Base-by-base conservation (phyloP, 1,140 invertebrate species). In the Lordiphosa collinella region DNA sequence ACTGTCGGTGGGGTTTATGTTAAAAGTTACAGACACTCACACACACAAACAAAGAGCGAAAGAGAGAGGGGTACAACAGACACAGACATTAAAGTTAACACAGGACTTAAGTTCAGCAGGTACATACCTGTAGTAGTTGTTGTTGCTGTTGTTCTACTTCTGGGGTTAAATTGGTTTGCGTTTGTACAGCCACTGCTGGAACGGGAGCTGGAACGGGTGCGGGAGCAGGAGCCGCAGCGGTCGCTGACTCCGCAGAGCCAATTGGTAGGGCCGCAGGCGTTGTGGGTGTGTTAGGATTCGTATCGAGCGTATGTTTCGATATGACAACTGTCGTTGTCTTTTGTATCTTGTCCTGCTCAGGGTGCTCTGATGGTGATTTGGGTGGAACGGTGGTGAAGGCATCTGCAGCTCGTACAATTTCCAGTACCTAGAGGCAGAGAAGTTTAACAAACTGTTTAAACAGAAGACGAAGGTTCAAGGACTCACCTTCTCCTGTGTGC, bases 261-360 rank as follows among this genome's bases (percentile, higher is more conserved):
- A 68, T 32, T 69, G 79, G 64, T 13, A 59, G 50, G 16, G 72
- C 37, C 22, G 73, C 44, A 36, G 85, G 62, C 11, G 86, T 79
- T 51, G 80, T 71, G 48, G 71, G 86, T 16, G 75, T 79, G 43
- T 78, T 71, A n/a, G 87, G 85, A 66, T 89, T 85, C 34, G 88
- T 89, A 55, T 89, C 88, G 50, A 96, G 90, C 31, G 95, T 96
- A 88, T 97, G 96, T 90, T 96, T 96, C 89, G 94, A 96, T 95
- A 97, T 96, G 12, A 97, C 95, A 70, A 97, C 94, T n/a, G 96
- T 97, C 36, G 96, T 97, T 32, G 95, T 97, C 91, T 96, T 96
- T 71, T 94, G 91, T 65, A 95, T 92, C 78, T 93, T 93, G 64
- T 94, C 93, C 49, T 91, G 89, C 12, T 91, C 89, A 76, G 91